These are phyloP conservation scores for Piaya cayana DNA, from an alignment of 2,113 vertebrate species.

Conservation along the genomic window DNA sequence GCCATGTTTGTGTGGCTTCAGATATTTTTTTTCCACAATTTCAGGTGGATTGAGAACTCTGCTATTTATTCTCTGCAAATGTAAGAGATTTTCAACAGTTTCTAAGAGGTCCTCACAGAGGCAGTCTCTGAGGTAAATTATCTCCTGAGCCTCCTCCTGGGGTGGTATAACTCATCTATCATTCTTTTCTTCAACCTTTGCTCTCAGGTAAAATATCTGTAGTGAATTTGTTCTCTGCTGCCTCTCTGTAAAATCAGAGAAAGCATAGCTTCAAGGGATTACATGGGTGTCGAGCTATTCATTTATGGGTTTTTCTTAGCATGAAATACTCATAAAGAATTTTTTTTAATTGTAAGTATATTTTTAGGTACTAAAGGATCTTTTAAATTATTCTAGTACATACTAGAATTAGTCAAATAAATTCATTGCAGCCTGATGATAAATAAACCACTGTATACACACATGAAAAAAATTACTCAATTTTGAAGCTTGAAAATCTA, in stretches of 20 bases:
- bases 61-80: not conserved
- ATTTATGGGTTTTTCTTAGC: constrained; percentile 1
- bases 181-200: not conserved
- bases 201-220: not conserved
- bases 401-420: not conserved
- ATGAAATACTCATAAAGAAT: constrained; percentile 39
- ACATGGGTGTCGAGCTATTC: not conserved
- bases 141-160: not conserved
- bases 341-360: constrained; percentile 30
- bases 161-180: not conserved
- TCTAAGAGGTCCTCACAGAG: not conserved
- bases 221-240: not conserved
- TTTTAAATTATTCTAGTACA: constrained; percentile 37
- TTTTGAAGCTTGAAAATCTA: not conserved
- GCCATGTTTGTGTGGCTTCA: not conserved
- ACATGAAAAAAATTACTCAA: not conserved
- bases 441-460: not conserved
- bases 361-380: constrained; percentile 6
- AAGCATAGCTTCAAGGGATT: not conserved
- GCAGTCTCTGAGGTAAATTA: not conserved
- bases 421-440: not conserved
- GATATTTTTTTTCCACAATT: not conserved
- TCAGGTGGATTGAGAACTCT: not conserved
- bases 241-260: not conserved
- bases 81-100: not conserved